Evolutionary conservation across 2,113 vertebrate species (phyloP), one percentile per base, ranked within the genome.

Genomic region (Beaufortia kweichowensis): DNA sequence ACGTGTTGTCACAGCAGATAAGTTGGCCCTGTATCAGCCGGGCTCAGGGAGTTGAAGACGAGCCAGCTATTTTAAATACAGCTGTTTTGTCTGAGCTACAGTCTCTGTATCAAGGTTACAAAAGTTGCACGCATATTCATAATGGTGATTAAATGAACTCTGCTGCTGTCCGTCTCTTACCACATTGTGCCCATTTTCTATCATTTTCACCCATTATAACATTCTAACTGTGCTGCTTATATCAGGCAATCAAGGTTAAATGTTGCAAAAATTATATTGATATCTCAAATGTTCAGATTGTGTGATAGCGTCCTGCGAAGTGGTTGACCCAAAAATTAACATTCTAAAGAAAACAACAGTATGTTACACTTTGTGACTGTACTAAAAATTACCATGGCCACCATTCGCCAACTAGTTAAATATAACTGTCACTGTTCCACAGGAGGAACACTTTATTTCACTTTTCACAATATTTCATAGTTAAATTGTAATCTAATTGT

Each of bases 1-100:
- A 89, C 86, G 79, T 85, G 83, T 87, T 89, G 87, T 90, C 86
- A 89, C 66, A 85, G 85, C 83, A 84, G 83, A 87, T 85, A 81
- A 79, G 74, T 76, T 73, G 85, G 83, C 76, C 79, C 76, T 85
- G 82, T 80, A 87, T 89, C 86, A 90, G 83, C 62, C 79, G 66
- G 68, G 79, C 81, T 66, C 74, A 81, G 84, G 73, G 82, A 78
- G 75, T 83, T 83, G 85, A 87, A 88, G 72, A 63, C 85, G 72
- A 81, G 86, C 89, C 87, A 88, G 55, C 39, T 77, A 56, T 59
- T 50, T 78, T 78, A 86, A 84, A 80, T 76, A 71, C 81, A 82
- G 66, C 77, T 70, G 83, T 77, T 87, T 81, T 81, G 72, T 81
- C 80, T 67, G 75, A 43, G 63, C 64, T 82, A 77, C 84, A 81